Percentiles rank a stretch among this genome's conserved stretches.
phyloP scores from a whole-genome alignment of 1,140 invertebrate species.

The Armadillidium nasatum region DNA sequence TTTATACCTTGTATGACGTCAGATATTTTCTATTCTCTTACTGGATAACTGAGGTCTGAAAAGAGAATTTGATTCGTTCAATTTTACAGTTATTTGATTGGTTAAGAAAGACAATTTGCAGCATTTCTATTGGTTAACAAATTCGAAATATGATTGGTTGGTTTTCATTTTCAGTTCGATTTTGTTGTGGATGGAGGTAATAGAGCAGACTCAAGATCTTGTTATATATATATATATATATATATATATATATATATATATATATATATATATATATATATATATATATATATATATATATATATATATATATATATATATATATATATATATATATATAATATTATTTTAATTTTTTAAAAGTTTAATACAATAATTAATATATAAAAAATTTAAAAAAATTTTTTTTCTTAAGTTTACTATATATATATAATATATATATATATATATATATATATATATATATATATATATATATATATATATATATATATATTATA shows the following conservation, averaged over 20 bases:
- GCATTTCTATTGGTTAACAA: not conserved
- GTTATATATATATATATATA: not conserved
- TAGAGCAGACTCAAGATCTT: not conserved
- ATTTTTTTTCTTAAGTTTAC: no score
- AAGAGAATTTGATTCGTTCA: not conserved
- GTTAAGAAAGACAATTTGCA: not conserved
- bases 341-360: no score
- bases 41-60: not conserved
- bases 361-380: no score
- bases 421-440: no score
- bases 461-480: no score
- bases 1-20: not conserved
- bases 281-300: not conserved
- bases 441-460: no score
- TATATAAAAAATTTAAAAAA: no score
- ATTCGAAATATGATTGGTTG: not conserved
- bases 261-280: not conserved
- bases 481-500: no score
- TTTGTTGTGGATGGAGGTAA: not conserved
- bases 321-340: constrained; percentile 3
- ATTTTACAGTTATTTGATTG: not conserved
- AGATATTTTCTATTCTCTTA: not conserved
- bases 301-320: not conserved
- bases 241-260: not conserved
- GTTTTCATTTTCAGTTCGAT: not conserved